Conservation (phyloP, 1,140 invertebrate genomes). For the Lordiphosa mommai region DNA sequence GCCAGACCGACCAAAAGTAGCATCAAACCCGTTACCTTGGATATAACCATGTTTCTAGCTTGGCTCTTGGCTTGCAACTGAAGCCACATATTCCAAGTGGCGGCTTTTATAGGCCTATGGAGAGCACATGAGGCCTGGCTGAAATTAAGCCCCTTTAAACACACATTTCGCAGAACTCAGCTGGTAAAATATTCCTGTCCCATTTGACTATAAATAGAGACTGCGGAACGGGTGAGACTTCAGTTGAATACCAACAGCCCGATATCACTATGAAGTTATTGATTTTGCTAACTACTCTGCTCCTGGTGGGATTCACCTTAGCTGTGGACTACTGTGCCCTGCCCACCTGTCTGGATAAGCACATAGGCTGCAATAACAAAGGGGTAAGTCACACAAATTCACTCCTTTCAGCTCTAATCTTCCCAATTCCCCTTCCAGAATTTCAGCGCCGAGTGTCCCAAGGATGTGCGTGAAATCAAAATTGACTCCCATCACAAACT, state of each 20-base stretch:
- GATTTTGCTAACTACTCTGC: not conserved
- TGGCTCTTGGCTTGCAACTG: not conserved
- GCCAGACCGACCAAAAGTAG: not conserved
- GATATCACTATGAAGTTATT: constrained; percentile 19
- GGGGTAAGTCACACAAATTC: constrained; percentile 22
- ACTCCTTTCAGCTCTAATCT: too few relatives aligned
- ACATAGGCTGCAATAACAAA: constrained; percentile 57
- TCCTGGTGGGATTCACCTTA: not conserved
- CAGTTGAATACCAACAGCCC: not conserved
- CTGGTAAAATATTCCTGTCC: not conserved
- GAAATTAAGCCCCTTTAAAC: not conserved
- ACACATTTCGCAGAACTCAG: not conserved
- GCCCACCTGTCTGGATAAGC: constrained; percentile 55
- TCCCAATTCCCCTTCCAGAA: constrained; percentile 11
- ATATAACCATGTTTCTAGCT: not conserved
- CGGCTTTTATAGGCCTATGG: not conserved
- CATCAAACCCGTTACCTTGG: not conserved
- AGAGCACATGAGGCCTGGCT: too few relatives aligned
- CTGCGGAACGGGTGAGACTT: not conserved
- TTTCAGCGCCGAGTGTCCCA: constrained; percentile 44
- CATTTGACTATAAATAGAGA: not conserved
- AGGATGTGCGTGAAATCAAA: constrained; percentile 33
- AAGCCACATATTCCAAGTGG: not conserved
- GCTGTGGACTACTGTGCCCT: constrained; percentile 49
- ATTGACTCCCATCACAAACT: constrained; percentile 37